Base-by-base conservation (phyloP, 2,797 vertebrate genomes). In the Odontamblyopus rebecca region DNA sequence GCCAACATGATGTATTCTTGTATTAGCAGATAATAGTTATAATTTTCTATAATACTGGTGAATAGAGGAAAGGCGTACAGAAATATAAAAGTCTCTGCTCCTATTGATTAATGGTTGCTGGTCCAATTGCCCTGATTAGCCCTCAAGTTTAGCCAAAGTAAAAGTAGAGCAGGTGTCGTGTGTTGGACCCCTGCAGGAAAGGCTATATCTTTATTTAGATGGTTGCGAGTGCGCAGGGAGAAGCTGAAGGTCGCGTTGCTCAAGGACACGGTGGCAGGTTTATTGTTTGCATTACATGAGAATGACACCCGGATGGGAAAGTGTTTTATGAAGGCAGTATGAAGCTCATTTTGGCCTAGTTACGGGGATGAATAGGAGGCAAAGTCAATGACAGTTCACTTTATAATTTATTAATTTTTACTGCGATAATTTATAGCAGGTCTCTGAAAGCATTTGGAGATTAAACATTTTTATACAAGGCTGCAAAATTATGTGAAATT, bases 191-290 rank as follows among this genome's bases (percentile, higher is more conserved):
- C 38, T 63, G 15, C 0, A 32, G 71, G 82, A 74, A 44, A 64
- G 32, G 54, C 57, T 0, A 12, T 76, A 41, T 78, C 69, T 77
- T 82, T 70, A 72, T 83, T 84, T 83, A 82, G 74, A 73, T 23
- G 44, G n/a, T n/a, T 16, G 30, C 26, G 48, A 53, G 50, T 26
- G 68, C 7, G 69, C 59, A 73, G 67, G 59, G 61, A 64, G 64
- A 68, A 2, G 30, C 50, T 66, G 73, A 79, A 77, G 66, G 77
- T 29, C 6, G 6, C 26, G 19, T 74, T 44, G 41, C 13, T 7
- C 30, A 75, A 68, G 72, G 57, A 70, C 48, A 56, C 61, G 32
- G 50, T 29, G 48, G 51, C n/a, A 19, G 59, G 1, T 27, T 15
- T 29, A 71, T 38, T 61, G 60, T 71, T 32, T 19, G 29, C 29